These are phyloP conservation scores for Tetranychus urticae DNA, from an alignment of 1,140 invertebrate species.

Conservation along the genomic window DNA sequence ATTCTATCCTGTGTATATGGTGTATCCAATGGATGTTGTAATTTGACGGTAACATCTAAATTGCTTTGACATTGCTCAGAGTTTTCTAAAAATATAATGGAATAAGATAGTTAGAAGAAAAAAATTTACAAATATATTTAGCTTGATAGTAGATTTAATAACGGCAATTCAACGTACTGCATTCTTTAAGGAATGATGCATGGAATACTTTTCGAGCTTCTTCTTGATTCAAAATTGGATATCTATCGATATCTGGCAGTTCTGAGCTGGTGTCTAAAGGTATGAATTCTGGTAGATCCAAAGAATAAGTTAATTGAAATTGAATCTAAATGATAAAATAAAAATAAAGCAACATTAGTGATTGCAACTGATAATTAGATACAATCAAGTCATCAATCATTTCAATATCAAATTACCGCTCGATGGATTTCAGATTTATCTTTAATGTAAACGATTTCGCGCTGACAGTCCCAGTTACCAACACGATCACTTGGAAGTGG, in stretches of 20 bases:
- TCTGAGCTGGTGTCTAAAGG: conserved; percentile 20
- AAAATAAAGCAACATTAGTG: too few relatives aligned
- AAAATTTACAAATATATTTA: neutral
- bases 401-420: conserved; percentile 10
- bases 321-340: conserved; percentile 39
- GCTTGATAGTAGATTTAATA: neutral
- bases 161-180: conserved; percentile 27
- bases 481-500: neutral
- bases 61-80: too few relatives aligned
- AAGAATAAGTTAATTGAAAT: conserved; percentile 41
- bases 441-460: too few relatives aligned
- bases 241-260: conserved; percentile 36
- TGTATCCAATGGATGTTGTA: too few relatives aligned
- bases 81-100: too few relatives aligned
- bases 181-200: conserved; percentile 76
- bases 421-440: conserved; percentile 2
- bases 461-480: too few relatives aligned
- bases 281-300: conserved; percentile 3
- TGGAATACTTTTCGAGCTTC: conserved; percentile 53
- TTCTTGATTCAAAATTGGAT: conserved; percentile 67
- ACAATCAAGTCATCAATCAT: too few relatives aligned
- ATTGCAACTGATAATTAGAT: too few relatives aligned
- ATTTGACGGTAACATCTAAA: too few relatives aligned
- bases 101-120: too few relatives aligned
- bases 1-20: too few relatives aligned